phyloP scores from a whole-genome alignment of 2,113 vertebrate species.

The Ciconia maguari region DNA sequence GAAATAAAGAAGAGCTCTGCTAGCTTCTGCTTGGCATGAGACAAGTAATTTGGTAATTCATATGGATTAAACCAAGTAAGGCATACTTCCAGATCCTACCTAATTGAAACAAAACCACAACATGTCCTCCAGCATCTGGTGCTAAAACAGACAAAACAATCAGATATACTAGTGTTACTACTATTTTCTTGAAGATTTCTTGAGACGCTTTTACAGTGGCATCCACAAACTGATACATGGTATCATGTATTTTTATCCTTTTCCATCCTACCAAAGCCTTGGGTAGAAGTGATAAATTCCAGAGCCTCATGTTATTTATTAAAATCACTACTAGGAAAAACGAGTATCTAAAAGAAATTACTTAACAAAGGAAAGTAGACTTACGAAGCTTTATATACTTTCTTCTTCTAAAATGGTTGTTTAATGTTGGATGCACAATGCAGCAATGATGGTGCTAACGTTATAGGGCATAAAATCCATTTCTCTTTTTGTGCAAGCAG shows the following conservation, averaged over 20 bases:
- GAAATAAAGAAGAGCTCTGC: background rate
- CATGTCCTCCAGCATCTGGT: background rate
- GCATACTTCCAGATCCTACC: background rate
- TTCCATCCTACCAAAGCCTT: background rate
- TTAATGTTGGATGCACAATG: background rate
- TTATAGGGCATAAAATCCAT: background rate
- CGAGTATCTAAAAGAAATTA: background rate
- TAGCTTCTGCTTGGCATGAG: background rate
- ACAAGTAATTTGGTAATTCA: slow-evolving; percentile 10
- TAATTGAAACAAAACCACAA: slow-evolving; percentile 5
- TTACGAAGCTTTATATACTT: background rate
- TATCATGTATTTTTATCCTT: background rate
- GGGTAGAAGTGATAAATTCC: background rate
- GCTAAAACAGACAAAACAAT: background rate
- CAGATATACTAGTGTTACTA: background rate
- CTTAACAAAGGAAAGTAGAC: background rate
- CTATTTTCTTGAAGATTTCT: background rate
- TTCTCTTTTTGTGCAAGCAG: background rate
- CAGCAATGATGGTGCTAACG: background rate
- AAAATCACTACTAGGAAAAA: background rate
- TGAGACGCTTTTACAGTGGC: background rate
- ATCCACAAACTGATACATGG: background rate
- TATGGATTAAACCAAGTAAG: background rate
- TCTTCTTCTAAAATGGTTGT: background rate
- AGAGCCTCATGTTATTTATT: background rate